These are phyloP conservation scores for Bembecia ichneumoniformis DNA, from an alignment of 2,888 invertebrate species.

Conservation along the genomic window DNA sequence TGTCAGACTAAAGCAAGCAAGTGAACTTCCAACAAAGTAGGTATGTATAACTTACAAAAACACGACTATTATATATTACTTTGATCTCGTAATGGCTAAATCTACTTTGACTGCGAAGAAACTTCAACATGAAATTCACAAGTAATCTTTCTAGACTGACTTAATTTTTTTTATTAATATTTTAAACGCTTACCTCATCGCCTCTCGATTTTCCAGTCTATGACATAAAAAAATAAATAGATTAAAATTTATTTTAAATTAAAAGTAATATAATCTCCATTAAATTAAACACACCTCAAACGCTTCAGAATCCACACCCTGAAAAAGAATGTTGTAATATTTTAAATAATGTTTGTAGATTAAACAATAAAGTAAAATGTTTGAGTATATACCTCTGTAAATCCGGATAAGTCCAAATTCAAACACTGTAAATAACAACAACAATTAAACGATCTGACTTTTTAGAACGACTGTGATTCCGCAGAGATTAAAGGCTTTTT, in stretches of 20 bases:
- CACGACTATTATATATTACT: too few relatives aligned
- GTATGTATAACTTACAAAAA: too few relatives aligned
- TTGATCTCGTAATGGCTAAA: too few relatives aligned
- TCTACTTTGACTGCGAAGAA: too few relatives aligned
- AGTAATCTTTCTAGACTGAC: too few relatives aligned
- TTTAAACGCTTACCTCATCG: conserved; percentile 19
- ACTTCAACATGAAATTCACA: too few relatives aligned
- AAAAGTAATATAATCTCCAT: not conserved
- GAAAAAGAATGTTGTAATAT: conserved; percentile 21
- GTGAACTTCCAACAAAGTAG: too few relatives aligned
- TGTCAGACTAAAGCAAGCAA: too few relatives aligned
- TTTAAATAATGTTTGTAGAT: not conserved
- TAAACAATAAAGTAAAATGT: not conserved
- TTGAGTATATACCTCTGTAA: conserved; percentile 48
- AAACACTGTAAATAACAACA: conserved; percentile 40
- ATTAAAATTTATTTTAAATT: not conserved
- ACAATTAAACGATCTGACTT: not conserved
- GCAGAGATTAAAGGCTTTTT: too few relatives aligned
- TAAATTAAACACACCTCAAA: conserved; percentile 40
- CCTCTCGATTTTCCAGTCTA: conserved; percentile 39
- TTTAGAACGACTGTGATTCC: not conserved
- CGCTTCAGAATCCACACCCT: conserved; percentile 56
- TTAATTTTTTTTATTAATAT: not conserved
- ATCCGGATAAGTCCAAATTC: conserved; percentile 52
- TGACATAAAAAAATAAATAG: conserved; percentile 13